A percentile compares a stretch with the other conserved stretches of the same genome.
phyloP scores from a whole-genome alignment of 2,797 vertebrate genomes.

The Gallirallus australis region DNA sequence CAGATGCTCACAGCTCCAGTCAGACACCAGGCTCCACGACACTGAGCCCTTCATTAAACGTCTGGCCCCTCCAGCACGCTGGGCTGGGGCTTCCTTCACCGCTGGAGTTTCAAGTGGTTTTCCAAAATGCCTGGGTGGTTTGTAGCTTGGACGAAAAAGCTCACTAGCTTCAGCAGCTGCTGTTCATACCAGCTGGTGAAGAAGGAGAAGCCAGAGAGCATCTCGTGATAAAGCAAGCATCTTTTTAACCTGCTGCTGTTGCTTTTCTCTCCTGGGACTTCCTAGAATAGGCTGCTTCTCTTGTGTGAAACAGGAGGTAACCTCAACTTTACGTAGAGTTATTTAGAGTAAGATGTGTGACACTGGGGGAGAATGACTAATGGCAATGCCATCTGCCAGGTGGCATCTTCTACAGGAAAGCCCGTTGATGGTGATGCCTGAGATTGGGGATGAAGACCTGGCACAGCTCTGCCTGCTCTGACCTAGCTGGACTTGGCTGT shows the following conservation, averaged over 20 bases:
- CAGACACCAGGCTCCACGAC: background rate
- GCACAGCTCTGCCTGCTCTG: background rate
- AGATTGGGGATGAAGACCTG: accelerated
- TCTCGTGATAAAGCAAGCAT: background rate
- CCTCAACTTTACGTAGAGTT: background rate
- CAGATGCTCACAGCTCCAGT: background rate
- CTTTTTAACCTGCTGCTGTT: background rate
- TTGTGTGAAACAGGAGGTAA: background rate
- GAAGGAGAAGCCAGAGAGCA: background rate
- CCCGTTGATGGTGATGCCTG: background rate
- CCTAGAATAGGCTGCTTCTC: background rate
- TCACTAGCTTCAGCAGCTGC: background rate
- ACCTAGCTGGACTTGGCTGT: accelerated
- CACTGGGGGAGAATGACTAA: accelerated
- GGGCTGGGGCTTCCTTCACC: background rate
- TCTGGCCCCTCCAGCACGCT: accelerated
- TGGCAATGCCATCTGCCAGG: background rate
- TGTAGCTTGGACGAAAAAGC: background rate
- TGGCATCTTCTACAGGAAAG: background rate
- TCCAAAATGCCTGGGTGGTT: background rate
- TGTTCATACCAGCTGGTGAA: accelerated
- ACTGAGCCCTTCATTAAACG: background rate
- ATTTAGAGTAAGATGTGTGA: background rate
- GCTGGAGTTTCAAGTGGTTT: background rate
- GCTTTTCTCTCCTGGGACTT: background rate